A percentile compares a stretch with the other conserved stretches of the same genome.
These are phyloP conservation scores for Samia ricini DNA, from an alignment of 1,140 invertebrate genomes.

Conservation along the genomic window DNA sequence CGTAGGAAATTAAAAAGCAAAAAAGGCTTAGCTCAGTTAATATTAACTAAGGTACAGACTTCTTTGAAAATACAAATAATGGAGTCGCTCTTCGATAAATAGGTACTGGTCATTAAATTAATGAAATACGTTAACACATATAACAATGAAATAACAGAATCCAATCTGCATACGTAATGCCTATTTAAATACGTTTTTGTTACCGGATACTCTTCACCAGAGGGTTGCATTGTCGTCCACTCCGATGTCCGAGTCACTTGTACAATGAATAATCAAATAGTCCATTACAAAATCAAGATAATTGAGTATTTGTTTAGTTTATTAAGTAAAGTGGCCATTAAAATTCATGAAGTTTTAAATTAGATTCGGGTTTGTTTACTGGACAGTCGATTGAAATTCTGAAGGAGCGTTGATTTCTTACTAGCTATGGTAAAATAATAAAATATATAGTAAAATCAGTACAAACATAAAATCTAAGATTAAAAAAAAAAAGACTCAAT, in stretches of 20 bases:
- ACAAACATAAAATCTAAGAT: too few relatives aligned
- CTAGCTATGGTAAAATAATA: too few relatives aligned
- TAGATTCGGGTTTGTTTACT: not conserved
- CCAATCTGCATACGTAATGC: conserved; percentile 41
- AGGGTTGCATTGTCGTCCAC: conserved; percentile 20
- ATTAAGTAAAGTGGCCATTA: conserved; percentile 8
- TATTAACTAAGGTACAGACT: not conserved
- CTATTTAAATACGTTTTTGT: conserved; percentile 31
- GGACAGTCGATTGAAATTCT: not conserved
- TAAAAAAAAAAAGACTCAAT: too few relatives aligned
- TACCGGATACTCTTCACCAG: conserved; percentile 19
- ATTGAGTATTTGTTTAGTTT: conserved; percentile 24
- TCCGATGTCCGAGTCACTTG: conserved; percentile 26
- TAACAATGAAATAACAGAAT: conserved; percentile 28
- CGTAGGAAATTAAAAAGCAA: too few relatives aligned
- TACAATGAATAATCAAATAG: conserved; percentile 38
- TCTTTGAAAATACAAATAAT: not conserved
- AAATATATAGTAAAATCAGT: too few relatives aligned
- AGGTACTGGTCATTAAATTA: not conserved
- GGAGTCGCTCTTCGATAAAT: not conserved
- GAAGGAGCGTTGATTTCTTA: not conserved
- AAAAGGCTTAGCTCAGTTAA: too few relatives aligned
- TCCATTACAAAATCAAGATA: conserved; percentile 26
- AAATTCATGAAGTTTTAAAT: conserved; percentile 6
- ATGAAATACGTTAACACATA: not conserved